Evolutionary conservation across 2,888 invertebrate species (phyloP).

Genomic region (Flexamia atlantica): DNA sequence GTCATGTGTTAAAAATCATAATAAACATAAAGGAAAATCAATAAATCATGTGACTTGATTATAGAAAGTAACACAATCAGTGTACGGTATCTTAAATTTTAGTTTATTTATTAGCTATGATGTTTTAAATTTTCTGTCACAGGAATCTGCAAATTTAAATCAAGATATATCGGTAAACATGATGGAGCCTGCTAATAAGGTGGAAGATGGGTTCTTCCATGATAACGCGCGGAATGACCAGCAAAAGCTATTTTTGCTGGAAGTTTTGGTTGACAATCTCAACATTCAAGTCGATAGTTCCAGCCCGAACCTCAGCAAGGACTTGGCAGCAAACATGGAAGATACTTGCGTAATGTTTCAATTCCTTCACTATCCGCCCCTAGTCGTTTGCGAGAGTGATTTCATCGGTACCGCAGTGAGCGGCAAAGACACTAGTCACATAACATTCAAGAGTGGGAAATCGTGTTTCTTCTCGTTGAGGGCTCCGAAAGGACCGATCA

Average conservation of each 20-base stretch:
- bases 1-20: background rate
- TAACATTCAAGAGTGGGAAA: constrained; percentile 67
- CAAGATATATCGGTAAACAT: background rate
- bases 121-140: background rate
- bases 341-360: constrained; percentile 65
- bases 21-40: background rate
- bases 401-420: constrained; percentile 55
- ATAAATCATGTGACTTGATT: background rate
- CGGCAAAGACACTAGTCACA: constrained; percentile 43
- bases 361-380: constrained; percentile 67
- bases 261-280: constrained; percentile 66
- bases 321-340: constrained; percentile 52
- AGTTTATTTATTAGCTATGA: background rate
- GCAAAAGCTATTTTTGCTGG: constrained; percentile 67
- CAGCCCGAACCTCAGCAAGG: constrained; percentile 13
- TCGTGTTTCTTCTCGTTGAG: constrained; percentile 66
- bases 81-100: constrained; percentile 24
- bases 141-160: background rate
- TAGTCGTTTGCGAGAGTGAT: constrained; percentile 67
- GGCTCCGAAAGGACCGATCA: constrained; percentile 14
- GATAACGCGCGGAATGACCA: background rate
- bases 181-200: background rate
- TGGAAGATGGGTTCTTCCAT: background rate
- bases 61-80: background rate
- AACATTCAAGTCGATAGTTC: constrained; percentile 39